Percentiles rank a stretch among this genome's conserved stretches.
Evolutionary conservation across 1,140 invertebrate genomes (phyloP).

Genomic region (Wasmannia auropunctata): DNA sequence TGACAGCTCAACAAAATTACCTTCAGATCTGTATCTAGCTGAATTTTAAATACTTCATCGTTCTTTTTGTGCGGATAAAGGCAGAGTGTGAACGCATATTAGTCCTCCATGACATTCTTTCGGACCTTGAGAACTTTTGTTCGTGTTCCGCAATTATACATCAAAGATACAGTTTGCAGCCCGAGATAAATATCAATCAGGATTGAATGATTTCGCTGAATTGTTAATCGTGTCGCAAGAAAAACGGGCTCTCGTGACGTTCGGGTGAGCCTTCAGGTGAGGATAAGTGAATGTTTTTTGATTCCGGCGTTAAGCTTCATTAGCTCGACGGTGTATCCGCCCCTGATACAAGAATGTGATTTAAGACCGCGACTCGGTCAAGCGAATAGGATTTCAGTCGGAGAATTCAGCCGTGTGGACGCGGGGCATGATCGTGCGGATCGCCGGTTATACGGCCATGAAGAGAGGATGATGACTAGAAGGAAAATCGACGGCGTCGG

Average conservation of each 20-base stretch:
- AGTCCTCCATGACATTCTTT: not conserved
- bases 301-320: constrained; percentile 47
- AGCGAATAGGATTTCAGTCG: constrained; percentile 55
- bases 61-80: not conserved
- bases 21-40: too few relatives aligned
- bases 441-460: constrained; percentile 59
- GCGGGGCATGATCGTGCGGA: constrained; percentile 69
- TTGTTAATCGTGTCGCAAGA: not conserved
- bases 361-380: constrained; percentile 69
- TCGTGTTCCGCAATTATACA: not conserved
- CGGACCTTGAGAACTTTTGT: not conserved
- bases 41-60: too few relatives aligned
- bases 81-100: not conserved
- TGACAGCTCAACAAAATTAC: too few relatives aligned
- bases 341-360: constrained; percentile 59
- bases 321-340: constrained; percentile 24
- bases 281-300: constrained; percentile 43
- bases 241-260: not conserved
- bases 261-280: not conserved
- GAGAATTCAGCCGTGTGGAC: constrained; percentile 39
- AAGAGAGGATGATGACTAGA: constrained; percentile 71
- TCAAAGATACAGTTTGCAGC: not conserved
- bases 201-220: not conserved
- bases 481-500: constrained; percentile 60
- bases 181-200: not conserved